A percentile compares a stretch with the other conserved stretches of the same genome.
Evolutionary conservation across 1,140 invertebrate species (phyloP).

Genomic region (Ceratoteleas bidentatus): DNA sequence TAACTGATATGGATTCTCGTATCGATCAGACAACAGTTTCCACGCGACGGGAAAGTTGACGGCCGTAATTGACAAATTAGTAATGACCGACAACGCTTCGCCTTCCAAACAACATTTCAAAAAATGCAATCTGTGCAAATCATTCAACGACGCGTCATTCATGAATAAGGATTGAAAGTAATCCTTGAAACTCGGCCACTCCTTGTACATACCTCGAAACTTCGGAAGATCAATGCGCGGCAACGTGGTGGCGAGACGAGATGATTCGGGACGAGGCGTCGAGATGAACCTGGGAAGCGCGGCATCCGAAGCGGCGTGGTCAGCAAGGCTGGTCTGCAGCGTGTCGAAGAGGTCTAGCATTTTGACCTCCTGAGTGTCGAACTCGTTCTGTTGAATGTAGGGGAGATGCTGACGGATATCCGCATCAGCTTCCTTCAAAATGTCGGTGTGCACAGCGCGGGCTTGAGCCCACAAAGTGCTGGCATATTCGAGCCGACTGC

Average conservation of each 20-base stretch:
- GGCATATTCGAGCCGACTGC: no score
- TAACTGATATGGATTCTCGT: background rate
- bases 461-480: no score
- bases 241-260: background rate
- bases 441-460: no score
- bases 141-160: background rate
- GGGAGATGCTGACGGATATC: background rate
- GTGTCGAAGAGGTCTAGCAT: background rate
- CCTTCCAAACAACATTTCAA: conserved; percentile 3
- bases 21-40: background rate
- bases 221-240: background rate
- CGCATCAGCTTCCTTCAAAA: no score
- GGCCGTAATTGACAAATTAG: background rate
- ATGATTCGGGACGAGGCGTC: background rate
- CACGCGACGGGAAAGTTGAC: background rate
- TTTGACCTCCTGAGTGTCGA: background rate
- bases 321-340: background rate
- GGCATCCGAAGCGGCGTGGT: background rate
- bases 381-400: background rate
- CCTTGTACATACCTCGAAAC: conserved; percentile 4
- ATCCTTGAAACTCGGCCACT: conserved; percentile 7
- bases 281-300: background rate
- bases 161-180: conserved; percentile 5
- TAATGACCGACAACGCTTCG: background rate
- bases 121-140: conserved; percentile 1